A percentile compares a stretch with the other conserved stretches of the same genome.
Conservation (phyloP, 2,113 vertebrate species). For the Takifugu flavidus region DNA sequence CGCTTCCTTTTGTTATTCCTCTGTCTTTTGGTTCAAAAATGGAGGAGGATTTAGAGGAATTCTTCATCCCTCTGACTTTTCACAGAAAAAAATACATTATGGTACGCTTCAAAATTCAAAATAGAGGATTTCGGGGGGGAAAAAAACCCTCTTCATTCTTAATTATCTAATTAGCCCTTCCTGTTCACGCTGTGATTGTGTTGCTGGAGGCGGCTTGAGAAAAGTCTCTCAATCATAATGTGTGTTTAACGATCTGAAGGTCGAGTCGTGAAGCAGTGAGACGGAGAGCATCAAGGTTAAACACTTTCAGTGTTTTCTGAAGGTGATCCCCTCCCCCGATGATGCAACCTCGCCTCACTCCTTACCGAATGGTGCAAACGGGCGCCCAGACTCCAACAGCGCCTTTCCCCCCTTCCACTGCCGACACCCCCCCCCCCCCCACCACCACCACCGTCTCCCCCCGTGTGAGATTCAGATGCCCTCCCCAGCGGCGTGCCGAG, state of each 20-base stretch:
- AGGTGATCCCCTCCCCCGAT: slow-evolving; percentile 55
- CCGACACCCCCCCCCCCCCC: background rate
- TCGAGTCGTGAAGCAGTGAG: background rate
- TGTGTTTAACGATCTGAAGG: too few relatives aligned
- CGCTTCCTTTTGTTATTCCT: slow-evolving; percentile 51
- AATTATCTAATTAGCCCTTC: too few relatives aligned
- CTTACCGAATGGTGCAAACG: slow-evolving; percentile 60
- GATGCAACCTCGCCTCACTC: slow-evolving; percentile 62
- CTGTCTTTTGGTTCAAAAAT: slow-evolving; percentile 41
- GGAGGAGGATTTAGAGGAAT: slow-evolving; percentile 36
- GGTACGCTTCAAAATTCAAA: background rate
- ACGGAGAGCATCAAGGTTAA: slow-evolving; percentile 57
- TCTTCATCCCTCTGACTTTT: slow-evolving; percentile 24
- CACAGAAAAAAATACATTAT: slow-evolving; percentile 5
- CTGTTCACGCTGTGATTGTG: too few relatives aligned
- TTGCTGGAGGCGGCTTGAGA: too few relatives aligned
- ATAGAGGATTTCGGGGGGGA: background rate
- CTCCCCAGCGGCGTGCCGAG: slow-evolving; percentile 51
- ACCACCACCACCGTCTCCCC: too few relatives aligned
- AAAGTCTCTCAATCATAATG: too few relatives aligned
- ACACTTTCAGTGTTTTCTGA: slow-evolving; percentile 57
- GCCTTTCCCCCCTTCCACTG: background rate
- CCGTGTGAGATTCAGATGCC: slow-evolving; percentile 33
- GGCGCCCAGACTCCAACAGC: slow-evolving; percentile 25
- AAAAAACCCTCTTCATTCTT: background rate